Percentiles rank a stretch among this genome's conserved stretches.
These are phyloP conservation scores for Neria commutata DNA, from an alignment of 2,888 invertebrate genomes.

Conservation along the genomic window DNA sequence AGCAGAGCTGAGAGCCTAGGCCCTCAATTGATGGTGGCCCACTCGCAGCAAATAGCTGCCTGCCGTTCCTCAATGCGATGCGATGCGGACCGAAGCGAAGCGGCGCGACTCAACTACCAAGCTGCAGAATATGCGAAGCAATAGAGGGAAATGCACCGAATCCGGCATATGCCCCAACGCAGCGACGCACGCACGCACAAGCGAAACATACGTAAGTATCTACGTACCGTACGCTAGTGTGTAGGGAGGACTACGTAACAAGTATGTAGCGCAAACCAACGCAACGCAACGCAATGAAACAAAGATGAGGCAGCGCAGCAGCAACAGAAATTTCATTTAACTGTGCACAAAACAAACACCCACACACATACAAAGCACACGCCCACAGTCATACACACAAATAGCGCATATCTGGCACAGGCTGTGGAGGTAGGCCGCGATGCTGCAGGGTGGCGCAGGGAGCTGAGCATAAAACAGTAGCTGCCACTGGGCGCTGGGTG, in stretches of 20 bases:
- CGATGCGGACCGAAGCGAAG: background rate
- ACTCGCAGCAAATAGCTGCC: background rate
- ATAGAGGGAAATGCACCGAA: constrained; percentile 21
- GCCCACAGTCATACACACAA: background rate
- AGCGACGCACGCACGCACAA: constrained; percentile 14
- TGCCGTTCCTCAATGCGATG: background rate
- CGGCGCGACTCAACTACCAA: constrained; percentile 1
- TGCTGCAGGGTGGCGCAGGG: background rate
- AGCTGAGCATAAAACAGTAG: background rate
- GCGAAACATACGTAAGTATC: background rate
- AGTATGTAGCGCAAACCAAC: background rate
- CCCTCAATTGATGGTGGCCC: background rate
- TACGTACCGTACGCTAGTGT: too few species aligned
- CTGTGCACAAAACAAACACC: background rate
- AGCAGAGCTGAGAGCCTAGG: too few species aligned
- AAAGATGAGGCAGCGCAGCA: background rate
- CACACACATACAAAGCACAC: constrained; percentile 6
- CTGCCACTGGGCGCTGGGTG: background rate
- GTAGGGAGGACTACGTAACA: too few species aligned
- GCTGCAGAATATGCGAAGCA: constrained; percentile 11
- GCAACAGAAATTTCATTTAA: constrained; percentile 2
- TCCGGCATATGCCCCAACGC: constrained; percentile 19
- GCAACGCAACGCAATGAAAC: background rate
- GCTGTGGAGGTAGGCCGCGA: background rate
- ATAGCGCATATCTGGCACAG: background rate